Evolutionary conservation across 2,113 vertebrate species (phyloP).

Genomic region (Centropus unirufus): DNA sequence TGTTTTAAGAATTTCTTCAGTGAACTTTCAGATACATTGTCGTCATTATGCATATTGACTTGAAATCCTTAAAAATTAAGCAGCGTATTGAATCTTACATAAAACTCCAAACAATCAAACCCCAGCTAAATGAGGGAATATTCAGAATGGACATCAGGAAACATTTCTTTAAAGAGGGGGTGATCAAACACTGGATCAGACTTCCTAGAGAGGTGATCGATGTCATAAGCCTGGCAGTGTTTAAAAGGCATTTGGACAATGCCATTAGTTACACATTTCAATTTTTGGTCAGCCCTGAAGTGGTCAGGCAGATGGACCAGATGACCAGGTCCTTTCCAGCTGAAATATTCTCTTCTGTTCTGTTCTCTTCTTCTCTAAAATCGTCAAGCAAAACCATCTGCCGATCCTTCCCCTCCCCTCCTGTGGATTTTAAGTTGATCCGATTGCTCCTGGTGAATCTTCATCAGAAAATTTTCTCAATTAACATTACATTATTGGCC

Average conservation of each 20-base stretch:
- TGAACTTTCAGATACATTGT: background rate
- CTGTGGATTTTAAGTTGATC: background rate
- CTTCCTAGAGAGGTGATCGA: background rate
- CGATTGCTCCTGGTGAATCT: background rate
- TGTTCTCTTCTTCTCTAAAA: background rate
- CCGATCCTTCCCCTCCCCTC: fast-evolving
- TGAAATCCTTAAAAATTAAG: background rate
- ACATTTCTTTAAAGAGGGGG: background rate
- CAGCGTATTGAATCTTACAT: background rate
- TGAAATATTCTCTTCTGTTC: background rate
- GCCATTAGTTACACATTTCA: background rate
- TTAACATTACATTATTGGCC: background rate
- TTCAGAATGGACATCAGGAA: background rate
- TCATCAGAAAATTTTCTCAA: background rate
- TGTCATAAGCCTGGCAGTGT: too few relatives aligned
- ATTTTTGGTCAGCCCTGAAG: background rate
- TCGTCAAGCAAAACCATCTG: background rate
- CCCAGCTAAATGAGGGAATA: background rate
- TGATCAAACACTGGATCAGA: background rate
- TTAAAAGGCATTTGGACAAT: background rate
- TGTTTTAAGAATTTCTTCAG: background rate
- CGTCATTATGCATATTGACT: background rate
- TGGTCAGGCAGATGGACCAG: background rate
- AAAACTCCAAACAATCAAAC: background rate
- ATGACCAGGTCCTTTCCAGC: background rate